Percentiles rank a stretch among this genome's conserved stretches.
Evolutionary conservation across 2,888 invertebrate species (phyloP).

Genomic region (Folsomia candida): DNA sequence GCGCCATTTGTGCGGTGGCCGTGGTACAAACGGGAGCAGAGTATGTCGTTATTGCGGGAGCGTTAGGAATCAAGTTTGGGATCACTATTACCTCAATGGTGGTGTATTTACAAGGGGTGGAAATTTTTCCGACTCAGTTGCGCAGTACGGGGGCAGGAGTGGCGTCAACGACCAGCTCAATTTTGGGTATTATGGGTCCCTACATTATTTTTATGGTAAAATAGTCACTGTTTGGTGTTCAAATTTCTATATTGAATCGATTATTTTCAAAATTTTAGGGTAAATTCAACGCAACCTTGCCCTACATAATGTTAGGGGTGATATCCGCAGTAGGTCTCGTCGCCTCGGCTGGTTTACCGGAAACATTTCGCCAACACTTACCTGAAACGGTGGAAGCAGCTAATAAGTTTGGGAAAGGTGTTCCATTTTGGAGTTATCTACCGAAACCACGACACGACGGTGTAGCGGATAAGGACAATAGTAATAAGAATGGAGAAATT

Average conservation of each 20-base stretch:
- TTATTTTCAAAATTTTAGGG: slow-evolving; percentile 30
- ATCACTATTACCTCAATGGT: slow-evolving; percentile 62
- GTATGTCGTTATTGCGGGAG: slow-evolving; percentile 36
- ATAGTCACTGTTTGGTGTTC: too few relatives aligned
- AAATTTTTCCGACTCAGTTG: slow-evolving; percentile 66
- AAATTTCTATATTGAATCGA: background rate
- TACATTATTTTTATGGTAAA: slow-evolving; percentile 63
- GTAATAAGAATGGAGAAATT: too few relatives aligned
- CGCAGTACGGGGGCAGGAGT: slow-evolving; percentile 65
- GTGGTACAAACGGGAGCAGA: slow-evolving; percentile 30
- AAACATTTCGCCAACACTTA: slow-evolving; percentile 63
- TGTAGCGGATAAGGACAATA: too few relatives aligned
- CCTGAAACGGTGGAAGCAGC: slow-evolving; percentile 67
- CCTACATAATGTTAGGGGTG: slow-evolving; percentile 30
- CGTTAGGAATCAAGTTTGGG: slow-evolving; percentile 44
- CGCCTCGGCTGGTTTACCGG: slow-evolving; percentile 61
- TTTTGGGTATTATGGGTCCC: slow-evolving; percentile 61
- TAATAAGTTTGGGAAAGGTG: slow-evolving; percentile 59
- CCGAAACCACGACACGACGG: slow-evolving; percentile 18
- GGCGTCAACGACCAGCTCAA: slow-evolving; percentile 61
- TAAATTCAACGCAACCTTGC: slow-evolving; percentile 41
- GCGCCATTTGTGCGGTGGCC: slow-evolving; percentile 34
- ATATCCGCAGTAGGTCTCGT: slow-evolving; percentile 52
- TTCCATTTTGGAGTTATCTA: slow-evolving; percentile 52
- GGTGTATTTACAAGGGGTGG: slow-evolving; percentile 63